Percentiles rank a stretch among this genome's conserved stretches.
Evolutionary conservation across 2,113 vertebrate genomes (phyloP).

Genomic region (Anoplopoma fimbria): DNA sequence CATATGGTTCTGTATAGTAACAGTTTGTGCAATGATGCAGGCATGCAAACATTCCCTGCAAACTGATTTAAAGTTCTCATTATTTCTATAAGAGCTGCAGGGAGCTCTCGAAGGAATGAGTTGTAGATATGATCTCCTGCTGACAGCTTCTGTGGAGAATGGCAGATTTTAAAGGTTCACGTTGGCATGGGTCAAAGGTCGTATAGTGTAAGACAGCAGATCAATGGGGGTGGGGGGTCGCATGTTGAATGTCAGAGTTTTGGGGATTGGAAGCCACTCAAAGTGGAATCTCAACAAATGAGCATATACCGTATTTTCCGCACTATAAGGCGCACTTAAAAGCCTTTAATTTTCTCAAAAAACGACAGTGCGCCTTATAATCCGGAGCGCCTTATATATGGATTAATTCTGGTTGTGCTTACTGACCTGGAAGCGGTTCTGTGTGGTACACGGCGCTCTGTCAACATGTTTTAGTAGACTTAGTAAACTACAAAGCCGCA

Average conservation of each 20-base stretch:
- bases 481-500: too few species aligned
- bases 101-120: neutral
- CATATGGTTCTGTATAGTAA: neutral
- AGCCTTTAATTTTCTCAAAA: too few species aligned
- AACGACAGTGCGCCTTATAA: too few species aligned
- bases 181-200: conserved; percentile 75
- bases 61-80: neutral
- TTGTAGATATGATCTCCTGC: conserved; percentile 10
- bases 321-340: too few species aligned
- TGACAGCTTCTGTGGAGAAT: conserved; percentile 46
- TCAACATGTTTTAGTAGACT: too few species aligned
- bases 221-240: conserved; percentile 45
- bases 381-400: too few species aligned
- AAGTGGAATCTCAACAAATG: conserved; percentile 24
- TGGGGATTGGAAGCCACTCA: conserved; percentile 60
- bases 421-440: too few species aligned
- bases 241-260: conserved; percentile 67
- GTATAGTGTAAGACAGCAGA: conserved; percentile 61
- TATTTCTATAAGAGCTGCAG: neutral
- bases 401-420: too few species aligned
- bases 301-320: too few species aligned
- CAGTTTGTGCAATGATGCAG: neutral
- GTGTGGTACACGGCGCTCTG: too few species aligned
- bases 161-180: conserved; percentile 41
- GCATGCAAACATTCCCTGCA: neutral